Percentiles rank a stretch among this genome's conserved stretches.
Evolutionary conservation across 2,113 vertebrate genomes (phyloP).

Genomic region (Muntiacus muntjak): DNA sequence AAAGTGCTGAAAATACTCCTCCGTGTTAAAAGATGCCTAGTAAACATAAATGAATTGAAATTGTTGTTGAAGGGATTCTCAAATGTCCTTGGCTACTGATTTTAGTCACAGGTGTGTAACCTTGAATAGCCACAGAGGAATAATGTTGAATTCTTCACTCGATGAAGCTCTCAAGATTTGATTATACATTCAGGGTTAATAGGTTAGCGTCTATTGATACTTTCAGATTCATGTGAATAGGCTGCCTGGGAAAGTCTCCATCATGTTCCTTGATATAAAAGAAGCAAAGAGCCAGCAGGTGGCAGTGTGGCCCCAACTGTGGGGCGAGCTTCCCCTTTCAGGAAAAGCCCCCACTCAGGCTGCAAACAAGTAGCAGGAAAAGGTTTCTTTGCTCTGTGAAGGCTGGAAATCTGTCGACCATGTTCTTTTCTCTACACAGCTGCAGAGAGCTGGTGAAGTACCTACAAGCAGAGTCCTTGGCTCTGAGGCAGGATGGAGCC

Average conservation of each 20-base stretch:
- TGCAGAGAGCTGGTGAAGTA: not conserved
- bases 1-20: not conserved
- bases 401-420: not conserved
- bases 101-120: not conserved
- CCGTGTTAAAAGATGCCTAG: not conserved
- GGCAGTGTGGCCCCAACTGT: conserved; percentile 43
- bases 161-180: not conserved
- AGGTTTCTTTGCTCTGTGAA: not conserved
- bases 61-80: not conserved
- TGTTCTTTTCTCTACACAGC: not conserved
- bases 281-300: conserved; percentile 13
- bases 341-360: accelerated
- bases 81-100: not conserved
- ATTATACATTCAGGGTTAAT: not conserved
- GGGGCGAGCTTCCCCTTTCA: accelerated
- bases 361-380: not conserved
- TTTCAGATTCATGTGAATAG: not conserved
- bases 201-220: not conserved
- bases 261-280: not conserved
- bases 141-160: not conserved
- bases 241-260: not conserved
- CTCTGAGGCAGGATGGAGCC: not conserved
- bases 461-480: not conserved
- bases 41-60: not conserved
- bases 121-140: not conserved